Conservation (phyloP, 2,797 vertebrate species). For the Ctenochaetus hawaiiensis region DNA sequence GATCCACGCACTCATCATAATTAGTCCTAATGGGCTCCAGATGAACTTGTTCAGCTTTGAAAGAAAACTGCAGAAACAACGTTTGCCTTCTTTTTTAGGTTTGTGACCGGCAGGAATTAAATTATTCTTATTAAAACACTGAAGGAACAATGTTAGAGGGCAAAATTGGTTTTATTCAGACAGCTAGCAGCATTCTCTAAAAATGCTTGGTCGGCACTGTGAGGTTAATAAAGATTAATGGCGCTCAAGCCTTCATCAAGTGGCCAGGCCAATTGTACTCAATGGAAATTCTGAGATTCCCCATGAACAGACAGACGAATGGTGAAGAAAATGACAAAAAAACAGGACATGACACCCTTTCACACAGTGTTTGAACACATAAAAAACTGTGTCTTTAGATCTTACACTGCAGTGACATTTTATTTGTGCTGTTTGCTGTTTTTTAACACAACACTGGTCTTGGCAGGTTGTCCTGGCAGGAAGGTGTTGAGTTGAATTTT, state of each 20-base stretch:
- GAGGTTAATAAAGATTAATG: too few relatives aligned
- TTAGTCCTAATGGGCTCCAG: constrained; percentile 50
- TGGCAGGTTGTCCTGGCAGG: too few relatives aligned
- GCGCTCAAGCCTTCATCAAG: too few relatives aligned
- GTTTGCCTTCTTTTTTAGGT: constrained; percentile 43
- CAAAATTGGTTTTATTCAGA: constrained; percentile 20
- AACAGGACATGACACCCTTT: too few relatives aligned
- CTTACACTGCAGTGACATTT: background rate
- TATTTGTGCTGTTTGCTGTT: background rate
- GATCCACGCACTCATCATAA: constrained; percentile 23
- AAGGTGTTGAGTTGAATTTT: background rate
- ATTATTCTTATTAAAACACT: constrained; percentile 32
- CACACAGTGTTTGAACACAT: too few relatives aligned
- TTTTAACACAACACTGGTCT: too few relatives aligned
- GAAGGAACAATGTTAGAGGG: constrained; percentile 29
- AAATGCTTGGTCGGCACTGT: background rate
- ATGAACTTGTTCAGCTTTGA: constrained; percentile 40
- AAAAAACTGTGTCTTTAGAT: too few relatives aligned
- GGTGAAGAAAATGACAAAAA: too few relatives aligned
- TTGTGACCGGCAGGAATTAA: constrained; percentile 52
- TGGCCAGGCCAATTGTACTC: too few relatives aligned
- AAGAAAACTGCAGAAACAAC: constrained; percentile 34
- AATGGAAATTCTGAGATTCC: too few relatives aligned
- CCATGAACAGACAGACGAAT: too few relatives aligned
- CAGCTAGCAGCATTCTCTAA: background rate